Evolutionary conservation across 2,888 invertebrate genomes (phyloP), one percentile per base, ranked within the genome.

Genomic region (Caradrina kadenii): DNA sequence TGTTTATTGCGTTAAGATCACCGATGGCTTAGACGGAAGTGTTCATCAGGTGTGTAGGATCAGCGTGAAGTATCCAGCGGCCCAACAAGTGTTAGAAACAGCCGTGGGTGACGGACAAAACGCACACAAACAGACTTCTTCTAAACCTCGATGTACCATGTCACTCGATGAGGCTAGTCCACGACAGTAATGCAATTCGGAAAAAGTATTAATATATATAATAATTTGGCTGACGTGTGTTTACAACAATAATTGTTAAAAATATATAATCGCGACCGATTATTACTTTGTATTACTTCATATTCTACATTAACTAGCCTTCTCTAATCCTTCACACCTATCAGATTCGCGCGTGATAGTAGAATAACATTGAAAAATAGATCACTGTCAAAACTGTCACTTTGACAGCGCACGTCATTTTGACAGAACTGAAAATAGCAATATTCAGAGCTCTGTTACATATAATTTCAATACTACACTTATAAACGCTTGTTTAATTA

Each of bases 401-500:
- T 63, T 35, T 65, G 66, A 63, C 64, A 73, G 65, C 49, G 15
- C 35, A 61, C 52, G 50, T 64, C 60, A 68, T 2, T 26, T 48
- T 35, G 39, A 53, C 66, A 69, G 55, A 49, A 63, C 65, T 58
- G 61, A 49, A 68, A 17, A 56, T 15, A 72, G 59, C 65, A 53
- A 58, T 26, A 17, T 19, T 8, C 39, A 61, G 7, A 69, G 59
- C 48, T 49, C 45, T 35, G 58, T 67, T 22, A 55, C n/a, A 59
- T 52, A 54, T 0, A 60, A 74, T 54, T 63, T 52, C 22, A 68
- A 68, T 26, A 79, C n/a, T 63, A 58, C 66, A 75, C 71, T 73
- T 74, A 76, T 79, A 76, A 81, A 81, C 82, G 79, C 73, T 49
- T 63, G 52, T 74, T 68, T 61, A 54, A 69, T 42, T 21, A 62